Evolutionary conservation across 2,113 vertebrate genomes (phyloP).

Genomic region (Maccullochella peelii): DNA sequence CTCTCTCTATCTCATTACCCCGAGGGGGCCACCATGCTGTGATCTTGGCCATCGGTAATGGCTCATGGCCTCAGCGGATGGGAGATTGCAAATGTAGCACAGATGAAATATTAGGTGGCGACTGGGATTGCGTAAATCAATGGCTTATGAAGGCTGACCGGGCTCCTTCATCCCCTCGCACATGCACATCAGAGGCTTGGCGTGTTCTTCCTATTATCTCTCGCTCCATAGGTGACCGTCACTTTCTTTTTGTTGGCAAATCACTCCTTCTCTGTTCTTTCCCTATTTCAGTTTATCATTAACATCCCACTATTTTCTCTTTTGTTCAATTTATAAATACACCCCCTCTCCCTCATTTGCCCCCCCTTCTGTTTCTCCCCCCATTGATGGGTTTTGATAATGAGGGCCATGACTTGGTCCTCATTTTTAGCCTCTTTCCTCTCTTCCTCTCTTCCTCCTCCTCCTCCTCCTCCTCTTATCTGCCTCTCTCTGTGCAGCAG

Average conservation of each 20-base stretch:
- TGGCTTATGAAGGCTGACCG: conserved; percentile 79
- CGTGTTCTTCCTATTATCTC: conserved; percentile 58
- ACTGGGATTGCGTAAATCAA: conserved; percentile 79
- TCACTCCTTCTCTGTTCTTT: conserved; percentile 50
- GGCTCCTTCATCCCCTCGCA: conserved; percentile 51
- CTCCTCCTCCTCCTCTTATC: conserved; percentile 57
- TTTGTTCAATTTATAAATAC: conserved; percentile 37
- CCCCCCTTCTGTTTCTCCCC: conserved; percentile 8
- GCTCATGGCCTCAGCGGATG: conserved; percentile 75
- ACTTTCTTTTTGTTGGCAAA: conserved; percentile 67
- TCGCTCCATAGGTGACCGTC: conserved; percentile 42
- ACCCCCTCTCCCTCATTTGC: not conserved
- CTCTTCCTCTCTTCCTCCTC: conserved; percentile 41
- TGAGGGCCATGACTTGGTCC: conserved; percentile 60
- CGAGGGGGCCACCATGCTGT: conserved; percentile 75
- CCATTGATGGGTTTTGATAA: conserved; percentile 68
- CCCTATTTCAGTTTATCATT: conserved; percentile 57
- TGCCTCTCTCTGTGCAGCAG: conserved; percentile 66
- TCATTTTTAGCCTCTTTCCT: conserved; percentile 68
- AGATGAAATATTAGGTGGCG: conserved; percentile 79
- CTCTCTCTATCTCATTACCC: conserved; percentile 79
- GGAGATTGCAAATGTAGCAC: conserved; percentile 76
- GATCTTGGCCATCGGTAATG: conserved; percentile 79
- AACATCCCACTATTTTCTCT: conserved; percentile 53
- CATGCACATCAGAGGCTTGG: conserved; percentile 54